Percentiles rank a stretch among this genome's conserved stretches.
Conservation (phyloP, 2,888 invertebrate species). For the Phengaris alcon region DNA sequence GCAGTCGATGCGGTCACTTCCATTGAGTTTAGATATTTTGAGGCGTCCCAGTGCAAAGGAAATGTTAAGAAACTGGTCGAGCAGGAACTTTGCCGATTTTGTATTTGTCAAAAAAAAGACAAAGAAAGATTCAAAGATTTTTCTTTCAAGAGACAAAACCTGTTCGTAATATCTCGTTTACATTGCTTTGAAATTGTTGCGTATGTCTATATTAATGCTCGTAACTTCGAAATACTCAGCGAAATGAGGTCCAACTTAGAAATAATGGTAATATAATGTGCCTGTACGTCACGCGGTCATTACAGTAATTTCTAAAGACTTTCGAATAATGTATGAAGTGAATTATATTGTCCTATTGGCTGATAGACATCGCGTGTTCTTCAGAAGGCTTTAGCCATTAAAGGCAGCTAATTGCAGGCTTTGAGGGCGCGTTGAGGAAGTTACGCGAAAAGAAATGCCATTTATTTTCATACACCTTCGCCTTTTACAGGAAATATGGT, state of each 20-base stretch:
- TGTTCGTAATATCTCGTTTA: background rate
- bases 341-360: slow-evolving; percentile 23
- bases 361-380: slow-evolving; percentile 20
- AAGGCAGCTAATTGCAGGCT: slow-evolving; percentile 23
- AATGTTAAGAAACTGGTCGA: too few species aligned
- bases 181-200: background rate
- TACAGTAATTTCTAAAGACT: slow-evolving; percentile 14
- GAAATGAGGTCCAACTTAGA: background rate
- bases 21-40: too few species aligned
- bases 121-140: too few species aligned
- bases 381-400: slow-evolving; percentile 12
- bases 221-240: background rate
- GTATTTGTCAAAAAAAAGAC: too few species aligned
- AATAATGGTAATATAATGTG: slow-evolving; percentile 12
- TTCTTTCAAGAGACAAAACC: too few species aligned
- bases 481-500: background rate
- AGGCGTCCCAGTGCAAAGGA: too few species aligned
- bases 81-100: too few species aligned
- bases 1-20: too few species aligned
- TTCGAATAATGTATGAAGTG: slow-evolving; percentile 2
- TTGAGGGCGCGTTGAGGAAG: slow-evolving; percentile 25
- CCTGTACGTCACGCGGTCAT: background rate
- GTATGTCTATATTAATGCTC: background rate
- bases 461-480: slow-evolving; percentile 7
- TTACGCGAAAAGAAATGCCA: slow-evolving; percentile 8